Percentiles rank a stretch among this genome's conserved stretches.
Evolutionary conservation across 2,113 vertebrate genomes (phyloP).

Genomic region (Pterocles burchelli): DNA sequence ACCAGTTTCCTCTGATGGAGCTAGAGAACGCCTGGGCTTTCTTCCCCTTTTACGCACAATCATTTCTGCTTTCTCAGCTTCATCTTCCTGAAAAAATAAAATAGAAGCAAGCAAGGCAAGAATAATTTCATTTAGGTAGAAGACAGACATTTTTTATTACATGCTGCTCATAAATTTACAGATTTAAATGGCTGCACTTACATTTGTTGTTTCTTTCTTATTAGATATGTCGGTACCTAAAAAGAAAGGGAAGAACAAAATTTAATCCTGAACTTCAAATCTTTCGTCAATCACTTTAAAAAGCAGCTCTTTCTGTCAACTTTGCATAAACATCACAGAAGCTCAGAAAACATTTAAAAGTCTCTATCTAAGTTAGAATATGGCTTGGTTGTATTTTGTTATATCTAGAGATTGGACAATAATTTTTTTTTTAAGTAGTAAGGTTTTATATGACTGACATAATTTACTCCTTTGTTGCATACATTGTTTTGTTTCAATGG

Average conservation of each 20-base stretch:
- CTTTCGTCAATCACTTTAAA: not conserved
- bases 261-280: not conserved
- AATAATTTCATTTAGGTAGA: not conserved
- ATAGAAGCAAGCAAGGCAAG: not conserved
- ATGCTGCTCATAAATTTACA: not conserved
- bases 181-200: conserved; percentile 60
- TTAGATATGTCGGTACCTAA: conserved; percentile 61
- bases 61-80: conserved; percentile 54
- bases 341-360: not conserved
- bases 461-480: not conserved
- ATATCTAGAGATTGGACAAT: not conserved
- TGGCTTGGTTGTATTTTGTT: not conserved
- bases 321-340: not conserved
- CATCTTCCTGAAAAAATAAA: conserved; percentile 58
- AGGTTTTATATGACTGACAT: not conserved
- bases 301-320: not conserved
- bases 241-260: not conserved
- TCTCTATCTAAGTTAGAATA: not conserved
- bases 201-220: conserved; percentile 64
- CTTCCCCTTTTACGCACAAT: conserved; percentile 72
- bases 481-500: not conserved
- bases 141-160: not conserved
- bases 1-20: conserved; percentile 81
- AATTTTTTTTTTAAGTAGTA: not conserved
- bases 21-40: conserved; percentile 65